These are phyloP conservation scores for Callionymus lyra DNA, from an alignment of 2,113 vertebrate genomes.

Conservation along the genomic window DNA sequence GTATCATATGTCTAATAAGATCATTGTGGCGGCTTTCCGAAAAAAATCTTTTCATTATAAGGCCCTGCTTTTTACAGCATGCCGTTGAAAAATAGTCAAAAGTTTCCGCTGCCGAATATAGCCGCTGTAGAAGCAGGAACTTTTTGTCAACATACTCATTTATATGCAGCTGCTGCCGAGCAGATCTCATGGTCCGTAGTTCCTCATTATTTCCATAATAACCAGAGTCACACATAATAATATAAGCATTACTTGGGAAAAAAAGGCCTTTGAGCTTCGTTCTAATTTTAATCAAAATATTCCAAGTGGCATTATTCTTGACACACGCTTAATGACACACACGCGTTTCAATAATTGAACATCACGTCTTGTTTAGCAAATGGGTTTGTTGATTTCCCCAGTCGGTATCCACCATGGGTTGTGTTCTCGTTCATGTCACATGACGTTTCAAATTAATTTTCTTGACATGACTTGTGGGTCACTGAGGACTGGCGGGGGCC, in stretches of 20 bases:
- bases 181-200: conserved; percentile 26
- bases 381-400: conserved; percentile 19
- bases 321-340: too few relatives aligned
- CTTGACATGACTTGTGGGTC: conserved; percentile 29
- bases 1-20: conserved; percentile 25
- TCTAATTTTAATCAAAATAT: too few relatives aligned
- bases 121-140: background rate
- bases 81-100: too few relatives aligned
- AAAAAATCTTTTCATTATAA: conserved; percentile 17
- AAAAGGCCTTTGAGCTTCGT: too few relatives aligned
- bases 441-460: conserved; percentile 23
- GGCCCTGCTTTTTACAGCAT: conserved; percentile 11
- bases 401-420: conserved; percentile 14
- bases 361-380: conserved; percentile 25
- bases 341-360: conserved; percentile 39
- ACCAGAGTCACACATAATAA: conserved; percentile 29
- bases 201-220: conserved; percentile 44
- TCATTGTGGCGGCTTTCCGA: conserved; percentile 6
- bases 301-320: too few relatives aligned
- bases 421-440: conserved; percentile 14
- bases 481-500: conserved; percentile 15
- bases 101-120: too few relatives aligned
- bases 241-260: background rate
- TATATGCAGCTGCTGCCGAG: conserved; percentile 25
- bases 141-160: conserved; percentile 26